phyloP scores from a whole-genome alignment of 2,797 vertebrate genomes.

The Simalia tracyae region DNA sequence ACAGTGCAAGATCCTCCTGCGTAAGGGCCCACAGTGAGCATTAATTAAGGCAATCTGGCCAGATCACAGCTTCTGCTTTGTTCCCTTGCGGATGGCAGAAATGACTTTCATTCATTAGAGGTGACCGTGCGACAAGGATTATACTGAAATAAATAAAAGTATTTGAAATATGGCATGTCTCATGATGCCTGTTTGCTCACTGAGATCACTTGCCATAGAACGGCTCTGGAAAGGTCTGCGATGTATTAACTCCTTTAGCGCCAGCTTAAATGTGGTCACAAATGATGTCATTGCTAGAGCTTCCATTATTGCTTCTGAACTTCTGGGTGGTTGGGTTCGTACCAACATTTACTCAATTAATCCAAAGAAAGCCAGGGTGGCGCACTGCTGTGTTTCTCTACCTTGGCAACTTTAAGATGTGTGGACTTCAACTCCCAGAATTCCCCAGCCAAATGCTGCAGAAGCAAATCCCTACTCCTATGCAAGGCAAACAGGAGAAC shows the following conservation, averaged over 20 bases:
- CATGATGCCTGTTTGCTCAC: neutral
- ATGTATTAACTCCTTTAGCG: neutral
- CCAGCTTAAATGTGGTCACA: neutral
- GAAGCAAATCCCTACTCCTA: too few species aligned
- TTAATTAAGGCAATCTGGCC: neutral
- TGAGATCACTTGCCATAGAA: neutral
- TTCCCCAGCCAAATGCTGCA: neutral
- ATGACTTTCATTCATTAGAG: neutral
- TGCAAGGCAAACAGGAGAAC: too few species aligned
- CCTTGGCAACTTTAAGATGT: too few species aligned
- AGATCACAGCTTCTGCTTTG: neutral
- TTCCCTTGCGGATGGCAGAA: neutral
- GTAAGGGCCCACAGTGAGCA: too few species aligned
- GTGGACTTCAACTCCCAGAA: neutral
- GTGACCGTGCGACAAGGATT: neutral
- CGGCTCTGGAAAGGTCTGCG: neutral
- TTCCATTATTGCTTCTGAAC: neutral
- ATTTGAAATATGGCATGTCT: neutral
- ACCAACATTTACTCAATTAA: neutral
- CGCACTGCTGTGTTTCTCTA: too few species aligned
- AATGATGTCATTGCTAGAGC: neutral
- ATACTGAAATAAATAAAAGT: neutral
- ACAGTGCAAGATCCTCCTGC: neutral
- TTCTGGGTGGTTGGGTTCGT: neutral
- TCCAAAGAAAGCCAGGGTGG: too few species aligned